A percentile compares a stretch with the other conserved stretches of the same genome.
These are phyloP conservation scores for Accipiter virgatus DNA, from an alignment of 2,113 vertebrate species.

Conservation along the genomic window DNA sequence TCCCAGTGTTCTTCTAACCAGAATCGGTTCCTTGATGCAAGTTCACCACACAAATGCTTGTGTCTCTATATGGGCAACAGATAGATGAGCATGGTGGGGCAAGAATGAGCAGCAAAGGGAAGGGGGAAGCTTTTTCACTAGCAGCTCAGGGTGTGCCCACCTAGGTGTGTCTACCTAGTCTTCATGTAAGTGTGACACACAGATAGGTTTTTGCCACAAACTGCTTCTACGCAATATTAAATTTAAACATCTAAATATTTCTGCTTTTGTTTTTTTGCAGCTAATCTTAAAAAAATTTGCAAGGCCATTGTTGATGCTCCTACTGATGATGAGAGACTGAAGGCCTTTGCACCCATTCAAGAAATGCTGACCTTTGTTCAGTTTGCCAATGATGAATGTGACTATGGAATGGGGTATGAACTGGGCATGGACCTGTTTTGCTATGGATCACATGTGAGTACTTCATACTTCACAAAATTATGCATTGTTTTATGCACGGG, in stretches of 20 bases:
- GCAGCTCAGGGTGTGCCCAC: neutral
- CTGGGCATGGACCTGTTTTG: conserved; percentile 94
- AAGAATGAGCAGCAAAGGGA: neutral
- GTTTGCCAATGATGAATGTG: conserved; percentile 98
- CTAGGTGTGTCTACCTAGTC: neutral
- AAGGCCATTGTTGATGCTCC: conserved; percentile 88
- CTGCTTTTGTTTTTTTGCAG: conserved; percentile 50
- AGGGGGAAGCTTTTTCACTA: neutral
- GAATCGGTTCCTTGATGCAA: neutral
- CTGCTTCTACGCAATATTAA: neutral
- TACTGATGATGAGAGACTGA: conserved; percentile 85
- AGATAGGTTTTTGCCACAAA: neutral
- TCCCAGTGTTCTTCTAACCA: neutral
- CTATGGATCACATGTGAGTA: conserved; percentile 92
- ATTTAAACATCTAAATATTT: neutral
- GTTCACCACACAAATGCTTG: neutral
- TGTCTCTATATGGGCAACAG: neutral
- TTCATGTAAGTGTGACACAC: accelerated
- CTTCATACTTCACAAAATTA: neutral
- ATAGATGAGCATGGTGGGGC: neutral
- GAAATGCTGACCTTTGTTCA: conserved; percentile 96
- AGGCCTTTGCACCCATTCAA: conserved; percentile 92
- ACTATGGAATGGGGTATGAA: conserved; percentile 97
- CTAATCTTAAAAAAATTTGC: conserved; percentile 89
- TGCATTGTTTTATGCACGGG: accelerated